These are phyloP conservation scores for Conchocele bisecta DNA, from an alignment of 2,888 invertebrate genomes.

Conservation along the genomic window DNA sequence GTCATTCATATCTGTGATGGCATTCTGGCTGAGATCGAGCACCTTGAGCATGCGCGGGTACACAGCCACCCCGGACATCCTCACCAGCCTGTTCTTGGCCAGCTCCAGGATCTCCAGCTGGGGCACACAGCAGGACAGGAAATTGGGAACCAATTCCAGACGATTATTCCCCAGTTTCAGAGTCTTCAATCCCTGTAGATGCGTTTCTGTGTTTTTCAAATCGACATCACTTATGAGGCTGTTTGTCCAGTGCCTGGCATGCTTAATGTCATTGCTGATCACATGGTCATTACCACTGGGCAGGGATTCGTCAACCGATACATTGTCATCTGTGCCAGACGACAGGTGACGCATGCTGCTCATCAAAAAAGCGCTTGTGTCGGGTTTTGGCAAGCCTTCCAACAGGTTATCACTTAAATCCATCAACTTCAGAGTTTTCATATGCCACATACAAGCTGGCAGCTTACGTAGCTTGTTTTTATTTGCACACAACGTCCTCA, in stretches of 20 bases:
- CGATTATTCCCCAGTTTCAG: constrained; percentile 96
- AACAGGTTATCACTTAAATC: constrained; percentile 57
- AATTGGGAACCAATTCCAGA: constrained; percentile 93
- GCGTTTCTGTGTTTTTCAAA: constrained; percentile 33
- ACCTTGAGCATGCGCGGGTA: constrained; percentile 95
- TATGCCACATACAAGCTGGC: constrained; percentile 79
- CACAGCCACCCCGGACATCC: constrained; percentile 93
- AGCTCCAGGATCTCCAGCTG: constrained; percentile 93
- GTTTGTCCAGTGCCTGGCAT: constrained; percentile 44
- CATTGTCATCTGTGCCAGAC: no score
- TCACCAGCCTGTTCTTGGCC: constrained; percentile 90
- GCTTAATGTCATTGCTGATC: constrained; percentile 15
- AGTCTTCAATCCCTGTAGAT: constrained; percentile 69
- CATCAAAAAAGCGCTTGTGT: no score
- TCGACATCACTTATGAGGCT: constrained; percentile 43
- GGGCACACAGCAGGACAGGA: constrained; percentile 95
- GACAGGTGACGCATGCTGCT: no score
- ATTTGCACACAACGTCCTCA: constrained; percentile 92
- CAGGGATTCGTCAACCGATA: no score
- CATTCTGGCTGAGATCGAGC: constrained; percentile 89
- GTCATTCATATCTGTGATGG: constrained; percentile 44
- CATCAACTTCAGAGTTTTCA: constrained; percentile 50
- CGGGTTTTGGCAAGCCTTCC: constrained; percentile 32
- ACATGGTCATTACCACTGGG: no score
- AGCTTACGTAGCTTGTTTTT: constrained; percentile 93